These are phyloP conservation scores for Sipha maydis DNA, from an alignment of 2,888 invertebrate species.

Conservation along the genomic window DNA sequence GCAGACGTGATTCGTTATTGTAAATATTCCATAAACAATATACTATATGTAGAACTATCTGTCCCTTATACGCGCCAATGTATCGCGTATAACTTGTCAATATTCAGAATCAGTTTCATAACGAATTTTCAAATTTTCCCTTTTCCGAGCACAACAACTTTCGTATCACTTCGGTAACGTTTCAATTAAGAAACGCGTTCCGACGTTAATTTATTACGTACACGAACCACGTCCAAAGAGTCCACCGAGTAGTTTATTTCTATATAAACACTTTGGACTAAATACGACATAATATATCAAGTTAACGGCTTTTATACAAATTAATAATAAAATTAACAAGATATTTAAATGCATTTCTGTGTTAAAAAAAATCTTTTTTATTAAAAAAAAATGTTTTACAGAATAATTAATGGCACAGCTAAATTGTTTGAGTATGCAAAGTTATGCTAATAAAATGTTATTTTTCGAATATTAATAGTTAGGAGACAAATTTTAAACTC, in stretches of 20 bases:
- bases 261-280: neutral
- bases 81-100: neutral
- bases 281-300: neutral
- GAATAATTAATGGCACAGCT: slow-evolving; percentile 15
- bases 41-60: too few relatives aligned
- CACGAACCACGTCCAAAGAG: neutral
- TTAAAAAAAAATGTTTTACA: neutral
- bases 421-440: slow-evolving; percentile 48
- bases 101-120: neutral
- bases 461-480: slow-evolving; percentile 39
- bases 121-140: neutral
- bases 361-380: slow-evolving; percentile 1
- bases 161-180: neutral
- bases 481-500: slow-evolving; percentile 34
- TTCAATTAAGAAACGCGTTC: neutral
- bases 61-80: too few relatives aligned
- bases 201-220: neutral
- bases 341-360: slow-evolving; percentile 17
- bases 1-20: neutral
- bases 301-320: neutral
- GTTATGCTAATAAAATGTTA: slow-evolving; percentile 55
- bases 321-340: slow-evolving; percentile 17
- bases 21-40: neutral
- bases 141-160: neutral
- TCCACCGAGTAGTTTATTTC: neutral